These are phyloP conservation scores for Atethmia centrago DNA, from an alignment of 2,888 invertebrate genomes.

Conservation along the genomic window DNA sequence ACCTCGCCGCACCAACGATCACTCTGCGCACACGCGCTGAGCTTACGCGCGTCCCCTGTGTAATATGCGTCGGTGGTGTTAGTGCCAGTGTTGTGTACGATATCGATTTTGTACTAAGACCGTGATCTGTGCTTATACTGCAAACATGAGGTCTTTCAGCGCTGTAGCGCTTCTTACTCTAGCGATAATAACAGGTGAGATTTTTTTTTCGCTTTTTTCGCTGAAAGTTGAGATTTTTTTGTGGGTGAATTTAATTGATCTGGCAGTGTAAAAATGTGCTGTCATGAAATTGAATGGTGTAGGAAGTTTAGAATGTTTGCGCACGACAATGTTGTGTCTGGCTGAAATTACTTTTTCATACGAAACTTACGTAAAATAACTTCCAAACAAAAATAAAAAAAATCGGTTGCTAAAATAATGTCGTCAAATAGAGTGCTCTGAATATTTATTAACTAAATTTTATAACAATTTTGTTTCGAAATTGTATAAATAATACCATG, in stretches of 20 bases:
- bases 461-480: slow-evolving; percentile 47
- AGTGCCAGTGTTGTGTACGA: slow-evolving; percentile 85
- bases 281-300: slow-evolving; percentile 54
- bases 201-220: slow-evolving; percentile 9
- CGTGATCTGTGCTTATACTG: slow-evolving; percentile 75
- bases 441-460: slow-evolving; percentile 54
- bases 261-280: slow-evolving; percentile 37
- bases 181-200: slow-evolving; percentile 84
- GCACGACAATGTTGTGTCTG: slow-evolving; percentile 17
- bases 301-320: slow-evolving; percentile 35
- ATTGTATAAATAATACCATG: slow-evolving; percentile 45
- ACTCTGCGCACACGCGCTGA: slow-evolving; percentile 86
- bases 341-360: slow-evolving; percentile 45
- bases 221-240: slow-evolving; percentile 19
- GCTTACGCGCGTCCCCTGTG: slow-evolving; percentile 84
- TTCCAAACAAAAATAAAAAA: too few species aligned
- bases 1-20: slow-evolving; percentile 68
- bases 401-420: slow-evolving; percentile 5
- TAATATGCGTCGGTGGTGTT: slow-evolving; percentile 88
- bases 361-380: slow-evolving; percentile 42
- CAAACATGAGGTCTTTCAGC: slow-evolving; percentile 84
- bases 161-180: slow-evolving; percentile 80
- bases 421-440: slow-evolving; percentile 24
- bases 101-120: slow-evolving; percentile 73
- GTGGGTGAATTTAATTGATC: slow-evolving; percentile 33